Evolutionary conservation across 2,888 invertebrate genomes (phyloP).

Genomic region (Hypsopygia costalis): DNA sequence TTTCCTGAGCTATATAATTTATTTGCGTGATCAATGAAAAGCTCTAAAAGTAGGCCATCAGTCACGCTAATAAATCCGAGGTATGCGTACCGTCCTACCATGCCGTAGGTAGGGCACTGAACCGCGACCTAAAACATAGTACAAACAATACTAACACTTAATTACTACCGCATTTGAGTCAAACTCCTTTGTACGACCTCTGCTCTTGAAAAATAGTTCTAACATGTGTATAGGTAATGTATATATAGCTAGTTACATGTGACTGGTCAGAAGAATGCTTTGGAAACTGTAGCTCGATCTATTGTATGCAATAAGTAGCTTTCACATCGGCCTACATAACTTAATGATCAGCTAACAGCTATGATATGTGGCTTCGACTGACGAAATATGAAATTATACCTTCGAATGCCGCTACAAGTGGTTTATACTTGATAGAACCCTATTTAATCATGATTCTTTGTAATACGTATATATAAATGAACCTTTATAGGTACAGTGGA

Average conservation of each 20-base stretch:
- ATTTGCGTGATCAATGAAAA: background rate
- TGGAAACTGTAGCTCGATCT: conserved; percentile 14
- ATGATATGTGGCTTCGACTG: conserved; percentile 1
- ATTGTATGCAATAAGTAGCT: conserved; percentile 32
- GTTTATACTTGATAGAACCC: too few relatives aligned
- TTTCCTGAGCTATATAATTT: too few relatives aligned
- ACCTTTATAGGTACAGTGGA: too few relatives aligned
- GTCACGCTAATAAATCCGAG: conserved; percentile 33
- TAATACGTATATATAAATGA: too few relatives aligned
- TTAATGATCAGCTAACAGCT: conserved; percentile 20
- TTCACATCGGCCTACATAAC: conserved; percentile 31
- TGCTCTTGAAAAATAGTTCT: background rate
- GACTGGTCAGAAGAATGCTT: conserved; percentile 14
- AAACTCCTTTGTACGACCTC: background rate
- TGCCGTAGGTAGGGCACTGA: conserved; percentile 21
- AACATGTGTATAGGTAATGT: too few relatives aligned
- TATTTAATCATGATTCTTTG: too few relatives aligned
- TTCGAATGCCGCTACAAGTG: background rate
- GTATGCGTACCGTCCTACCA: conserved; percentile 31
- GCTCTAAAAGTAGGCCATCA: conserved; percentile 27
- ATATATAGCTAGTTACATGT: background rate
- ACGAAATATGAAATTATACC: conserved; percentile 1
- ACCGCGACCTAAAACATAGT: conserved; percentile 27
- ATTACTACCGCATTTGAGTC: background rate
- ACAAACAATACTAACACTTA: background rate